Evolutionary conservation across 2,888 invertebrate genomes (phyloP).

Genomic region (Diogma glabrata): DNA sequence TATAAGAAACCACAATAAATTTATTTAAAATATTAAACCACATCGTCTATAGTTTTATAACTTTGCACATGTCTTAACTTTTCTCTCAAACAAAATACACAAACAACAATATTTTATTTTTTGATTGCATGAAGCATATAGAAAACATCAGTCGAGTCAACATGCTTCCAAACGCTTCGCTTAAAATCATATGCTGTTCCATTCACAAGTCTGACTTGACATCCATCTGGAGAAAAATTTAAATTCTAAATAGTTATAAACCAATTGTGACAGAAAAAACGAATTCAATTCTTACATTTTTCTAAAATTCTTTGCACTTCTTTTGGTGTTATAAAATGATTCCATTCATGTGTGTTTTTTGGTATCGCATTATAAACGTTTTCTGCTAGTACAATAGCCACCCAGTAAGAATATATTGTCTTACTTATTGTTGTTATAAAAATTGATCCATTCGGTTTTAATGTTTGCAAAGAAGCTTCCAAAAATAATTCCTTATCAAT

Average conservation of each 20-base stretch:
- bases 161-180: slow-evolving; percentile 64
- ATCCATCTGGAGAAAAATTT: slow-evolving; percentile 51
- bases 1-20: too few relatives aligned
- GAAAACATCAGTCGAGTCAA: slow-evolving; percentile 49
- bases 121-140: slow-evolving; percentile 80
- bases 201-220: slow-evolving; percentile 56
- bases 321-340: slow-evolving; percentile 73
- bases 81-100: too few relatives aligned
- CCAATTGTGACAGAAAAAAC: too few relatives aligned
- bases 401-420: slow-evolving; percentile 50
- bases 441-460: slow-evolving; percentile 58
- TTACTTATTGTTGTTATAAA: slow-evolving; percentile 59
- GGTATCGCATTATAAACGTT: slow-evolving; percentile 61
- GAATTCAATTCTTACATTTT: slow-evolving; percentile 55
- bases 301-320: slow-evolving; percentile 62
- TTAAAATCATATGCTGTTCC: slow-evolving; percentile 71
- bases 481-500: slow-evolving; percentile 58
- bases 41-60: too few relatives aligned
- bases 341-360: slow-evolving; percentile 79
- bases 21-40: too few relatives aligned
- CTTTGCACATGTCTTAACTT: too few relatives aligned
- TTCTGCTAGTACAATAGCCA: slow-evolving; percentile 66
- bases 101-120: too few relatives aligned
- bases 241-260: slow-evolving; percentile 6
- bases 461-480: slow-evolving; percentile 46